Conservation (phyloP, 2,797 vertebrate species). For the Eupleurogrammus muticus region DNA sequence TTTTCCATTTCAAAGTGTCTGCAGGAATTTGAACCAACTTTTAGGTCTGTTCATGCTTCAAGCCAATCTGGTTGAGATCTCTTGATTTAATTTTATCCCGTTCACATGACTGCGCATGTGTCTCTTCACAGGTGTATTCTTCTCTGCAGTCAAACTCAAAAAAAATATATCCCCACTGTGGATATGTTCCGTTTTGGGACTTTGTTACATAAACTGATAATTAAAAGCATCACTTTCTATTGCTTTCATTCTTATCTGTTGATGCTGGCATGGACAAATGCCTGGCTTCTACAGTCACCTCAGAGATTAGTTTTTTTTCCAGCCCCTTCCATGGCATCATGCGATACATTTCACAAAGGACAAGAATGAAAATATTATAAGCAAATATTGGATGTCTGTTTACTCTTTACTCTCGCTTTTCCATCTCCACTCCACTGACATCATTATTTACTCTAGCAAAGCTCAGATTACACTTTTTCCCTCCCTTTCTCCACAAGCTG, state of each 20-base stretch:
- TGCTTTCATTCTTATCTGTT: conserved; percentile 18
- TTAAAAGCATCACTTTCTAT: conserved; percentile 19
- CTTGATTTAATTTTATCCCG: background rate
- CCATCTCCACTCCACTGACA: conserved; percentile 50
- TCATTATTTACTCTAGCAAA: conserved; percentile 58
- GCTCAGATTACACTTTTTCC: conserved; percentile 58
- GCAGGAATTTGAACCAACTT: conserved; percentile 2
- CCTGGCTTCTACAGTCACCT: conserved; percentile 38
- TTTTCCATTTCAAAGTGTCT: conserved; percentile 7
- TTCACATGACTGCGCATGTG: background rate
- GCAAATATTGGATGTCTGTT: conserved; percentile 65
- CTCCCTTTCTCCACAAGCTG: conserved; percentile 34
- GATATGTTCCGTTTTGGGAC: background rate
- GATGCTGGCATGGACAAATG: conserved; percentile 16
- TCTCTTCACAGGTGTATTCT: background rate
- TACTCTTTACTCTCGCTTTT: conserved; percentile 45
- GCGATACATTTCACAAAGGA: conserved; percentile 45
- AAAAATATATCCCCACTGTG: background rate
- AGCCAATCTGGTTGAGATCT: background rate
- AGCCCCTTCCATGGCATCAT: conserved; percentile 32
- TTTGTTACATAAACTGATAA: conserved; percentile 8
- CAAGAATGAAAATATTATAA: conserved; percentile 45
- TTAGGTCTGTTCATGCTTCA: background rate
- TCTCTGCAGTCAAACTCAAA: background rate
- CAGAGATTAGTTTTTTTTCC: conserved; percentile 41